Conservation (phyloP, 1,140 invertebrate genomes). For the Pomacea maculata region DNA sequence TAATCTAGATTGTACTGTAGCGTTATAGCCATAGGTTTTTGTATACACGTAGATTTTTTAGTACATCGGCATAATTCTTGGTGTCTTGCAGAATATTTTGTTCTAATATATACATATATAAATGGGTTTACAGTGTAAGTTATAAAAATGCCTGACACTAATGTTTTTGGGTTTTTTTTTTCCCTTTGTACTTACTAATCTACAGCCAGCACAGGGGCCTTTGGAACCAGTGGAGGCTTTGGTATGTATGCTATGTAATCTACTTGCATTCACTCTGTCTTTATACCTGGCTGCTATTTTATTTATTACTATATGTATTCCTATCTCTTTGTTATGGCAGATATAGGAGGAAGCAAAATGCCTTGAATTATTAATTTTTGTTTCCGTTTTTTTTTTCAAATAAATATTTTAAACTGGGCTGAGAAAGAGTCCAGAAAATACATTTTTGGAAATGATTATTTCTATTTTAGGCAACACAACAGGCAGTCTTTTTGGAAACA, state of each 20-base stretch:
- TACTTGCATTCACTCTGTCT: not conserved
- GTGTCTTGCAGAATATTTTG: too few species aligned
- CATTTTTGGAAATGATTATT: not conserved
- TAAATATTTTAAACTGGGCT: too few species aligned
- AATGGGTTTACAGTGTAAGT: not conserved
- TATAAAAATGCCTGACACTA: not conserved
- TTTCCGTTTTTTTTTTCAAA: too few species aligned
- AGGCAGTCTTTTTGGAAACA: constrained; percentile 46
- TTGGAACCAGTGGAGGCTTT: not conserved
- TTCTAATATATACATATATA: too few species aligned
- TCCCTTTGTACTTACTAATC: not conserved
- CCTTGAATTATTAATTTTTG: not conserved
- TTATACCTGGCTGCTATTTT: too few species aligned
- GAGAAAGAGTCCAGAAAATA: too few species aligned
- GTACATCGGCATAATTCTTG: too few species aligned
- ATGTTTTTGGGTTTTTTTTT: not conserved
- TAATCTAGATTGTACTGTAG: too few species aligned
- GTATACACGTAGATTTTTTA: too few species aligned
- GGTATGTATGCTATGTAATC: not conserved
- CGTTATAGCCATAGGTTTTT: too few species aligned
- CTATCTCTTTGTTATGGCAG: too few species aligned
- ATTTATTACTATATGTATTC: too few species aligned
- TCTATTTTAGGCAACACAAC: constrained; percentile 33
- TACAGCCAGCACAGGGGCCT: not conserved
- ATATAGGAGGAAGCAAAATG: not conserved